Percentiles rank a stretch among this genome's conserved stretches.
Conservation (phyloP, 1,140 invertebrate species). For the Manduca sexta region DNA sequence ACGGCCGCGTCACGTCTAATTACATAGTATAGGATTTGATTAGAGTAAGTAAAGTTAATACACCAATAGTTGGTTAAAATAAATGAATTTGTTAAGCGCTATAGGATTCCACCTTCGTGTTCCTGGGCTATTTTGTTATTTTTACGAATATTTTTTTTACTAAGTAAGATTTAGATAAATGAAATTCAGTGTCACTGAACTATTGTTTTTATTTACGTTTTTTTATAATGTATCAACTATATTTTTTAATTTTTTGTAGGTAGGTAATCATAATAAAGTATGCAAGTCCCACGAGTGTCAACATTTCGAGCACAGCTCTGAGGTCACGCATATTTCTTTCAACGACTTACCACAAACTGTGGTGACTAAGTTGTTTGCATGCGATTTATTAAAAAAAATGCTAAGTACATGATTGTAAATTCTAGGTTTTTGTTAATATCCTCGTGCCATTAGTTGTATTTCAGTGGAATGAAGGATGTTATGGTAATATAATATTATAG, state of each 20-base stretch:
- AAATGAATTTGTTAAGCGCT: conserved; percentile 52
- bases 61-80: conserved; percentile 58
- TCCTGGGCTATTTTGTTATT: conserved; percentile 49
- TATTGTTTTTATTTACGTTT: conserved; percentile 49
- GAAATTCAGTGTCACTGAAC: conserved; percentile 42
- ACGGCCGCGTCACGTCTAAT: conserved; percentile 13
- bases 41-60: conserved; percentile 65
- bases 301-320: conserved; percentile 32
- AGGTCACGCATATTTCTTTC: conserved; percentile 6
- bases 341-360: neutral
- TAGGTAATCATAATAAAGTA: conserved; percentile 31
- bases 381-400: no score
- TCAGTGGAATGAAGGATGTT: no score
- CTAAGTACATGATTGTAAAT: no score
- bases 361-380: no score
- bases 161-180: conserved; percentile 40
- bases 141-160: conserved; percentile 38
- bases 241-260: conserved; percentile 47
- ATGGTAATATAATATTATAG: no score
- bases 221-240: conserved; percentile 50
- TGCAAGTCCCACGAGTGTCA: conserved; percentile 16
- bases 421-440: no score
- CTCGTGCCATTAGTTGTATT: no score
- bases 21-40: conserved; percentile 65
- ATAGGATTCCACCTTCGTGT: conserved; percentile 51